Base-by-base conservation (phyloP, 2,888 invertebrate species). In the Nebria brevicollis region DNA sequence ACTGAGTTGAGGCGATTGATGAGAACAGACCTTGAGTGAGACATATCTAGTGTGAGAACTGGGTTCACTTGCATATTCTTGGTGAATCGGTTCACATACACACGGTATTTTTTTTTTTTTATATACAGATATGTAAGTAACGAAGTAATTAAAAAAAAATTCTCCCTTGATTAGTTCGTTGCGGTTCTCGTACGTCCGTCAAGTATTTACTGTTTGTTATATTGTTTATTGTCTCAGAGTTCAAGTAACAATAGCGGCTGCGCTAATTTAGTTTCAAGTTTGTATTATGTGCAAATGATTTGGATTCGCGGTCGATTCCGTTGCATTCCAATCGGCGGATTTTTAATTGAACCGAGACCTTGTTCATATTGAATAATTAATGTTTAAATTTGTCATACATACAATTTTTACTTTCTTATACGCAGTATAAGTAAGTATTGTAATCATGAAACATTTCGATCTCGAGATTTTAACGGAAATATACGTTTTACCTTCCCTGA, bases 121-220 rank as follows among this genome's bases (percentile, higher is more conserved):
- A 8, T 20, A 34, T 34, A 72, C 25, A 34, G 5, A n/a, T 72
- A 72, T 13, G 34, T 25, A 72, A 26, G 34, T 25, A 72, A 26
- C 72, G 26, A 20, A 34, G 73, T 73, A 73, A 73, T 73, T 73
- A 73, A n/a, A 73, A 34, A 73, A 34, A 41, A 26, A 73, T 73
- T 34, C 42, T 73, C 43, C 73, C 73, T 73, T 73, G 41, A 73
- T 73, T 73, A 73, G 73, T 41, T 34, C 34, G 34, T 34, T 34
- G 34, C 20, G 5, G 34, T 34, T 34, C 34, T 34, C 34, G 34
- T 34, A 2, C 34, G 34, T 34, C 34, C 34, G 4, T 2, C 34
- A 34, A 34, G 5, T 34, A 34, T 34, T 34, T 54, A 54, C 54
- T 54, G 54, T 54, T 54, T 5, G 4, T 34, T 34, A 34, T 34